Percentiles rank a stretch among this genome's conserved stretches.
These are phyloP conservation scores for Ianthella basta DNA, from an alignment of 37 sponge, comb jelly and placozoan genomes.

Conservation along the genomic window DNA sequence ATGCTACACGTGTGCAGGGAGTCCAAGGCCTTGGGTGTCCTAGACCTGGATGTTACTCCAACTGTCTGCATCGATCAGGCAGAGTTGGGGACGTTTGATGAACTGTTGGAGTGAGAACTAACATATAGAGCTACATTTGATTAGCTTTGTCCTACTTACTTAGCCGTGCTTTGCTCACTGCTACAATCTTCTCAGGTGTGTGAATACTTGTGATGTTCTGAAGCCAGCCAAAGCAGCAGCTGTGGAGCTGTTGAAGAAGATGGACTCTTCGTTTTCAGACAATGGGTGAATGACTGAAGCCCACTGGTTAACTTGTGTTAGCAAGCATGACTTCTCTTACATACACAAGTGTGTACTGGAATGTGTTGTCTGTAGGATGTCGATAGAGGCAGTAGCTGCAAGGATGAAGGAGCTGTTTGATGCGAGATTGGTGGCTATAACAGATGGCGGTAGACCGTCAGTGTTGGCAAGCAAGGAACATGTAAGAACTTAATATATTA, in stretches of 20 bases:
- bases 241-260: slow-evolving; percentile 40
- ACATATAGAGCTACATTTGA: neutral
- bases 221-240: slow-evolving; percentile 83
- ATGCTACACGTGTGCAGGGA: slow-evolving; percentile 29
- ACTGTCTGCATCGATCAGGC: slow-evolving; percentile 79
- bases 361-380: neutral
- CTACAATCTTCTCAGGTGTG: slow-evolving; percentile 15
- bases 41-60: slow-evolving; percentile 90
- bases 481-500: no score
- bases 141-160: neutral
- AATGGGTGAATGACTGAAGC: slow-evolving; percentile 27
- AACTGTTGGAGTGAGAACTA: slow-evolving; percentile 59
- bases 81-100: slow-evolving; percentile 69
- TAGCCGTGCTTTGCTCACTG: neutral
- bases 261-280: slow-evolving; percentile 8
- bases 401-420: slow-evolving; percentile 51
- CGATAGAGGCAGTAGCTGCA: neutral
- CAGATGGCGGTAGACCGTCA: slow-evolving; percentile 59
- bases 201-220: slow-evolving; percentile 66
- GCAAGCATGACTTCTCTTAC: neutral
- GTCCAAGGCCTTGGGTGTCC: slow-evolving; percentile 55
- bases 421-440: slow-evolving; percentile 79
- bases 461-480: slow-evolving; percentile 58
- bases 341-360: neutral
- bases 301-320: neutral